Base-by-base conservation (phyloP, 23 tunicate genomes). In the Trididemnum clinides region DNA sequence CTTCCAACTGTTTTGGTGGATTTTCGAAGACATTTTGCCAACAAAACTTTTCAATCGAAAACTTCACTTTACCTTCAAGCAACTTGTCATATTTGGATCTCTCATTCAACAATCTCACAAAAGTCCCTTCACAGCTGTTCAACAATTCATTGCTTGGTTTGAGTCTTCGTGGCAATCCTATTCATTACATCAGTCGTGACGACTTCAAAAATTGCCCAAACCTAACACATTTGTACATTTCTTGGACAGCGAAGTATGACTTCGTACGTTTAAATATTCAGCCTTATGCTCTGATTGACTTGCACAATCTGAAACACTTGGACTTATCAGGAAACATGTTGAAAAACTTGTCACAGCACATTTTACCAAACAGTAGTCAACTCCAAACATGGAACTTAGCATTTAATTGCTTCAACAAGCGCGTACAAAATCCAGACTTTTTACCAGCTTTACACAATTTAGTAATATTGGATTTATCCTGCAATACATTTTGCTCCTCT, bases 321-420 rank as follows among this genome's bases (percentile, higher is more conserved):
- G 76, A 69, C 21, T 69, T 69, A n/a, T 69, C 76, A 29, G 76
- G 76, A 29, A 69, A 69, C 38, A 69, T 69, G 76, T 6, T 69
- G 4, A 4, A 15, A 6, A 29, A 21, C 12, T 69, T 69, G 21
- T 37, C 76, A 6, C 7, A 15, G 15, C 18, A 31, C 18, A 28
- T 69, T 31, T 21, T 69, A 4, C 2, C 37, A 4, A 18, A 69
- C 35, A 69, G 21, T 21, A 28, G 2, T 3, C 28, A 69, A 32
- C 37, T 69, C 2, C 6, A 69, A 69, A 28, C 37, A 37, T 69
- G 28, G 21, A 69, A 69, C 6, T 69, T 69, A 37, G 38, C 38
- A 32, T 69, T 69, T 31, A 69, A 69, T 31, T 69, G 76, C 38
- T 69, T 69, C 2, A 69, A 69, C 7, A 6, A 10, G 10, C 2